Conservation (phyloP, 2,113 vertebrate genomes). For the Chloroceryle aenea region DNA sequence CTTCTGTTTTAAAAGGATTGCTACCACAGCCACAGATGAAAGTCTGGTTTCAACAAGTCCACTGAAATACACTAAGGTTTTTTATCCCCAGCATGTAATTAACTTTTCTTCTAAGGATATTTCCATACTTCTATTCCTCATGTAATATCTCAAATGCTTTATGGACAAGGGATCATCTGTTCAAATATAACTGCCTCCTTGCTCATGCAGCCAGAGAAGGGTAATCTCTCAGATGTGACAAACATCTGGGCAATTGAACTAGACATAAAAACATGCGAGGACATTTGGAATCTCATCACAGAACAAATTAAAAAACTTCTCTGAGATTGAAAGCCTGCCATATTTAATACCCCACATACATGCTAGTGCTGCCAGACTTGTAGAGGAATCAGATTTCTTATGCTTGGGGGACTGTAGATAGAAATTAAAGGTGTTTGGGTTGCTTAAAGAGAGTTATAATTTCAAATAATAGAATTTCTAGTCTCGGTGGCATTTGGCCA, state of each 20-base stretch:
- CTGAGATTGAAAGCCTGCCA: background rate
- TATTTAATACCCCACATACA: background rate
- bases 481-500: background rate
- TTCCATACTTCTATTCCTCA: background rate
- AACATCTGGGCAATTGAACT: conserved; percentile 7
- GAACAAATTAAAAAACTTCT: background rate
- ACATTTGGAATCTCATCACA: conserved; percentile 22
- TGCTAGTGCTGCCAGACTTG: background rate
- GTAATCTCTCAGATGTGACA: background rate
- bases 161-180: background rate
- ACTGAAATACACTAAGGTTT: background rate
- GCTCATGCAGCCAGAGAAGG: background rate
- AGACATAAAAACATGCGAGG: background rate
- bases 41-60: background rate
- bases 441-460: background rate
- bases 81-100: background rate
- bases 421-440: background rate
- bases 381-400: background rate
- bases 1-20: background rate
- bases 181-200: background rate
- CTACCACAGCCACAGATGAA: background rate
- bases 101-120: background rate
- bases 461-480: background rate
- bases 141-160: background rate
- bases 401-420: background rate